Evolutionary conservation across 2,888 invertebrate genomes (phyloP).

Genomic region (Azorinus chamasolen): DNA sequence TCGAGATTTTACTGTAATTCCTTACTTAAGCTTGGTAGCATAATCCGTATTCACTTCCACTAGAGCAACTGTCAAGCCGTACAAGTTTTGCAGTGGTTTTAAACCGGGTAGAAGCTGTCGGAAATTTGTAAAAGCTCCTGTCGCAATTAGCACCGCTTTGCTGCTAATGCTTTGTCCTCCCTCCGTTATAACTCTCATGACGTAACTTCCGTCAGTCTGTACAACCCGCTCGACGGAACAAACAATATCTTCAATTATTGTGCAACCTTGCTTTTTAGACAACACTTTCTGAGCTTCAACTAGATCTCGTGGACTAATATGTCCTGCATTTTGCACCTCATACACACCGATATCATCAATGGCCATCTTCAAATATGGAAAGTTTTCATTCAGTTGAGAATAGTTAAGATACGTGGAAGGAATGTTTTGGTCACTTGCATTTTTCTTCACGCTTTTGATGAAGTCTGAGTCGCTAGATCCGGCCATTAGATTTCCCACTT

Average conservation of each 20-base stretch:
- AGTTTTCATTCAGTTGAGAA: constrained; percentile 17
- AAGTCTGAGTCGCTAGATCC: constrained; percentile 33
- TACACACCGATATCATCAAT: constrained; percentile 41
- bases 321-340: constrained; percentile 45
- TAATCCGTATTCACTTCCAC: constrained; percentile 46
- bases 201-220: constrained; percentile 6
- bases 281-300: constrained; percentile 60
- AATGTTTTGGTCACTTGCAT: constrained; percentile 21
- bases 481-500: constrained; percentile 53
- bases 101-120: constrained; percentile 47
- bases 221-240: constrained; percentile 13
- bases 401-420: constrained; percentile 5
- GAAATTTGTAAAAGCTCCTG: constrained; percentile 53
- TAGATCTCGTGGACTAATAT: constrained; percentile 62
- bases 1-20: too few species aligned
- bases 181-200: constrained; percentile 43
- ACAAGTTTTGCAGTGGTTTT: constrained; percentile 19
- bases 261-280: constrained; percentile 58
- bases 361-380: constrained; percentile 56
- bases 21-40: constrained; percentile 50
- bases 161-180: constrained; percentile 22
- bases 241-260: constrained; percentile 57
- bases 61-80: constrained; percentile 54
- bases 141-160: constrained; percentile 59
- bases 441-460: constrained; percentile 17